These are phyloP conservation scores for Machaerirhynchus nigripectus DNA, from an alignment of 2,113 vertebrate genomes.

Conservation along the genomic window DNA sequence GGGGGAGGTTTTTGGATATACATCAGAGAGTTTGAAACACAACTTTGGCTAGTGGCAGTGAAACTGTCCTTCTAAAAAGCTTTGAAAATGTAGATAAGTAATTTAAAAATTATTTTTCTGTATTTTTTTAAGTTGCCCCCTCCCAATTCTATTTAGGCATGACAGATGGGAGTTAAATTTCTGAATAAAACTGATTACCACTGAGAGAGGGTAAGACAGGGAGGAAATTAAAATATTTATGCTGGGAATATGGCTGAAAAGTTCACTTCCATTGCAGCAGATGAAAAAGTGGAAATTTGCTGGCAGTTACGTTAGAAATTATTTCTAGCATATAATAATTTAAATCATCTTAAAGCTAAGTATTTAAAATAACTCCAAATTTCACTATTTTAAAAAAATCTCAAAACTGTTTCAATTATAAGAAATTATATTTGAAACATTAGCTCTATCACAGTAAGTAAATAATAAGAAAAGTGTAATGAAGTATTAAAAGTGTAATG, in stretches of 20 bases:
- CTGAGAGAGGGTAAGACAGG: neutral
- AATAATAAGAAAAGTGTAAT: neutral
- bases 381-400: neutral
- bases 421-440: neutral
- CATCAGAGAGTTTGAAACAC: neutral
- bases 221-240: neutral
- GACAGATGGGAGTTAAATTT: conserved; percentile 2
- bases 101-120: neutral
- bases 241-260: neutral
- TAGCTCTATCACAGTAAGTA: neutral
- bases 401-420: neutral
- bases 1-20: neutral
- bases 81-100: neutral
- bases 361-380: neutral
- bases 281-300: neutral
- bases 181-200: conserved; percentile 8
- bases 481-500: neutral
- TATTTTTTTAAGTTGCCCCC: neutral
- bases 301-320: neutral
- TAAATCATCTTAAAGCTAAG: neutral
- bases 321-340: neutral
- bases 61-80: neutral
- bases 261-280: neutral
- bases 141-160: neutral
- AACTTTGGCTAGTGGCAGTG: neutral